Evolutionary conservation across 2,797 vertebrate genomes (phyloP).

Genomic region (Intellagama lesueurii): DNA sequence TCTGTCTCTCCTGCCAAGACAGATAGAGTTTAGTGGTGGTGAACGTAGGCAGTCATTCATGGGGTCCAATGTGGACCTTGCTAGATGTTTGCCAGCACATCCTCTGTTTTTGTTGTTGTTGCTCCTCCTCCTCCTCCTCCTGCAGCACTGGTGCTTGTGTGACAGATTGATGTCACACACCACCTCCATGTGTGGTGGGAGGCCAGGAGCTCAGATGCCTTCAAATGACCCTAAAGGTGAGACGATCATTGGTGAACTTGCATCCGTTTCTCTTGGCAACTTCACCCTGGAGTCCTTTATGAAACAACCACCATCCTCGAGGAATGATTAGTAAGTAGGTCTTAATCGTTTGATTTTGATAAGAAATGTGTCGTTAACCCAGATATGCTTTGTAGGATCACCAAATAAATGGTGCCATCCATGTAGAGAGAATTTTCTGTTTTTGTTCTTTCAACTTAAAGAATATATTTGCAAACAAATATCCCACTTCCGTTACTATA

Average conservation of each 20-base stretch:
- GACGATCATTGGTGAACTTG: slow-evolving; percentile 8
- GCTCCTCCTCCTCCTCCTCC: too few species aligned
- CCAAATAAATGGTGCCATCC: too few species aligned
- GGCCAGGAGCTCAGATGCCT: background rate
- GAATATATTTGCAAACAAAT: too few species aligned
- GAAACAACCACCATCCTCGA: background rate
- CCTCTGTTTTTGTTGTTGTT: background rate
- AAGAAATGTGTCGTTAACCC: background rate
- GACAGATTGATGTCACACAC: background rate
- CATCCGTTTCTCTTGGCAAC: background rate
- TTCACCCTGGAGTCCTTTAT: background rate
- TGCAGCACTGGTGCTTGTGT: background rate
- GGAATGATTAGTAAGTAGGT: background rate
- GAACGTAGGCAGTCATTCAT: too few species aligned
- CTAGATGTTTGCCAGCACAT: too few species aligned
- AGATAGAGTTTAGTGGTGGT: too few species aligned
- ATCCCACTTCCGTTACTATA: too few species aligned
- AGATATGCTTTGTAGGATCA: too few species aligned
- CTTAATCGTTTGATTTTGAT: background rate
- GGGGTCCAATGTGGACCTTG: too few species aligned
- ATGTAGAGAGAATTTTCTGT: too few species aligned
- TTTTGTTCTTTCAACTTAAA: too few species aligned
- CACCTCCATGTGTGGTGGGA: background rate
- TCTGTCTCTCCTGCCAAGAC: background rate
- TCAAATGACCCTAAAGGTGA: too few species aligned